Evolutionary conservation across 2,888 invertebrate genomes (phyloP).

Genomic region (Eupithecia abbreviata): DNA sequence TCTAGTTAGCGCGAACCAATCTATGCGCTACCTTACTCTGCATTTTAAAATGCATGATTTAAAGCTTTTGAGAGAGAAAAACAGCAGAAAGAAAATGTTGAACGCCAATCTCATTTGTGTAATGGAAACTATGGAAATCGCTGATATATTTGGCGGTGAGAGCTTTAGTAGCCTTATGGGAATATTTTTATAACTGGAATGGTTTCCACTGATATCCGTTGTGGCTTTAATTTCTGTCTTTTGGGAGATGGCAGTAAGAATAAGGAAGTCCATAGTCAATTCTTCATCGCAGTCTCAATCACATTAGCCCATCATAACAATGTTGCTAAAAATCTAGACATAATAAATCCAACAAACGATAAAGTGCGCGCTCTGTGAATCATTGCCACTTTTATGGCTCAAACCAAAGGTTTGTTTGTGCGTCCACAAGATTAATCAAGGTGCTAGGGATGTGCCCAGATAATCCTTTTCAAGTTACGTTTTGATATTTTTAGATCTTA

Average conservation of each 20-base stretch:
- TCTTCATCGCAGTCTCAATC: slow-evolving; percentile 22
- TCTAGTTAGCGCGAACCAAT: slow-evolving; percentile 75
- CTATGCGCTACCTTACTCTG: slow-evolving; percentile 55
- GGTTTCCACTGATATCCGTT: slow-evolving; percentile 7
- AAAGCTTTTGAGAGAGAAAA: slow-evolving; percentile 27
- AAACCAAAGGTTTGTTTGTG: slow-evolving; percentile 48
- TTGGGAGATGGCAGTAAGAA: neutral
- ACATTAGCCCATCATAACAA: slow-evolving; percentile 25
- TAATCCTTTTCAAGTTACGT: neutral
- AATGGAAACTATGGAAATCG: slow-evolving; percentile 43
- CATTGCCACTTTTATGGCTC: slow-evolving; percentile 46
- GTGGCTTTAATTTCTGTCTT: neutral
- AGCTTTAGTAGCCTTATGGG: slow-evolving; percentile 9
- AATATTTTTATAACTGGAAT: slow-evolving; percentile 10
- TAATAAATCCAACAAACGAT: slow-evolving; percentile 43
- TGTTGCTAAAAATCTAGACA: slow-evolving; percentile 33
- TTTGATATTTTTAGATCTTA: neutral
- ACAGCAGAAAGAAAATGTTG: slow-evolving; percentile 20
- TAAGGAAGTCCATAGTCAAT: neutral
- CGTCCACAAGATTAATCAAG: slow-evolving; percentile 45
- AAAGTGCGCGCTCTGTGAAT: slow-evolving; percentile 42
- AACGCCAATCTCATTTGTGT: slow-evolving; percentile 28
- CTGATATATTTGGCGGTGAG: slow-evolving; percentile 37
- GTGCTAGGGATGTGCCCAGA: slow-evolving; percentile 32
- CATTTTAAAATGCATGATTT: slow-evolving; percentile 57